Evolutionary conservation across 1,140 invertebrate species (phyloP), one percentile per base, ranked within the genome.

Genomic region (Cotesia typhae): DNA sequence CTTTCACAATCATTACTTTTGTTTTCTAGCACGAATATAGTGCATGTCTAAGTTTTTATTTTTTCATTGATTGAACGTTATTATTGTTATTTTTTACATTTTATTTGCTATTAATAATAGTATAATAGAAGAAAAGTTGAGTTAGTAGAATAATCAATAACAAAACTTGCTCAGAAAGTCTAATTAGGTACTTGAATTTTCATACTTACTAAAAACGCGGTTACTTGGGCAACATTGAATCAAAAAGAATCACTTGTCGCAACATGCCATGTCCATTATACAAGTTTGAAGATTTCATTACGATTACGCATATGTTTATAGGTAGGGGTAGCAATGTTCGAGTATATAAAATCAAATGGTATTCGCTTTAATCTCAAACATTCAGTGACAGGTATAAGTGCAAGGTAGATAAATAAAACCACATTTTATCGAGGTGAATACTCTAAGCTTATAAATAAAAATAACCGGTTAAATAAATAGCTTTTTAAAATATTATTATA

Each of bases 1-100:
- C 73, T 78, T 74, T 76, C 79, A 73, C 75, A 80, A 79, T 69
- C 59, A 73, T 76, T 76, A 70, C 67, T 75, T 69, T 52, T 67
- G 51, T 67, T 55, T 67, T 35, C 52, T 55, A 41, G 28, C 28
- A 67, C 10, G 47, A 67, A 36, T 55, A n/a, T 10, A 36, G 35
- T 14, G 7, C 51, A 67, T 53, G 7, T 9, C 28, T 10, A 67
- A 51, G 6, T n/a, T 36, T 35, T 67, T 6, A 51, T 35, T 52
- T 28, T 4, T 28, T n/a, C 14, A 41, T 36, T 53, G 28, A 67
- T 38, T 17, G 20, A 28, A 66, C 38, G 28, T 41, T 12, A 47
- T 63, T n/a, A 12, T 14, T 12, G 17, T 17, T 12, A 14, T 12
- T 20, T 28, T 20, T 10, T 9, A 59, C 5, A 7, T 28, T 59